phyloP scores from a whole-genome alignment of 2,888 invertebrate species.

The Halocaridina rubra region DNA sequence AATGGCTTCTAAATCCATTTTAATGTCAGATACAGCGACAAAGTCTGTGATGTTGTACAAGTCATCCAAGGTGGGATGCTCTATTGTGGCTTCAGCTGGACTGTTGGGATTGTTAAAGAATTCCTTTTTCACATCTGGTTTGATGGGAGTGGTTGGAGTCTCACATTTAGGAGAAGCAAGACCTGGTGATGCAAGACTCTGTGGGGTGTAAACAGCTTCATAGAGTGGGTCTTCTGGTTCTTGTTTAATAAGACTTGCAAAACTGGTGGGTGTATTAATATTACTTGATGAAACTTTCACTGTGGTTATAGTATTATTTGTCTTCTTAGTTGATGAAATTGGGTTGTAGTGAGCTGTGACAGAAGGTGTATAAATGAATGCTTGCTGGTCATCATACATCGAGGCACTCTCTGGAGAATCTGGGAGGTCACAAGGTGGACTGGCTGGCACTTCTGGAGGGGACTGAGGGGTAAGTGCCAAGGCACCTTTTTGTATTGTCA shows the following conservation, averaged over 20 bases:
- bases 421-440: conserved; percentile 59
- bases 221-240: conserved; percentile 51
- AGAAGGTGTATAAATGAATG: conserved; percentile 39
- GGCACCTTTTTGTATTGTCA: conserved; percentile 31
- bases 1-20: conserved; percentile 54
- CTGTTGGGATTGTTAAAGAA: neutral
- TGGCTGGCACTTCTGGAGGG: conserved; percentile 50
- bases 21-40: conserved; percentile 60
- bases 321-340: neutral
- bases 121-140: conserved; percentile 28
- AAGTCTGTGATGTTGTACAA: conserved; percentile 62
- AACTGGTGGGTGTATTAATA: neutral
- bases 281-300: neutral
- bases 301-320: neutral
- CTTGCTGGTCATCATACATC: conserved; percentile 53
- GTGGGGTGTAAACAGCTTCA: conserved; percentile 57
- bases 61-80: conserved; percentile 54
- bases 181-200: conserved; percentile 54
- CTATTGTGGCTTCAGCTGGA: neutral
- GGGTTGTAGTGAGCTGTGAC: conserved; percentile 40
- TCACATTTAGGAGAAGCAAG: conserved; percentile 40
- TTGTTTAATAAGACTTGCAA: conserved; percentile 38
- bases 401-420: conserved; percentile 62
- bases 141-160: conserved; percentile 20
- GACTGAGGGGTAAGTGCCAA: conserved; percentile 44